Evolutionary conservation across 2,113 vertebrate species (phyloP).

Genomic region (Equus przewalskii): DNA sequence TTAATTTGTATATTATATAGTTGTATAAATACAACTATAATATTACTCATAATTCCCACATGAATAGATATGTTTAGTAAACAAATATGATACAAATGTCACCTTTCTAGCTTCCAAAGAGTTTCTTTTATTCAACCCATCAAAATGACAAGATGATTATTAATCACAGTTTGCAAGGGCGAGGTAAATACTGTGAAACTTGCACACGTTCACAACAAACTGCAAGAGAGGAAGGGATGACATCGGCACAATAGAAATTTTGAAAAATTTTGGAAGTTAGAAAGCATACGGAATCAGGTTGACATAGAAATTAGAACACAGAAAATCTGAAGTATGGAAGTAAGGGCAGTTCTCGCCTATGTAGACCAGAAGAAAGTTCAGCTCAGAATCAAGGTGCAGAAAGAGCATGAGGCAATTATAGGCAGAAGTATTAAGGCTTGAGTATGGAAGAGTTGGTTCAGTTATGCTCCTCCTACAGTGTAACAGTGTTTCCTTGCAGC

Average conservation of each 20-base stretch:
- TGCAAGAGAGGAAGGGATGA: neutral
- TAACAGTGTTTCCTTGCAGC: neutral
- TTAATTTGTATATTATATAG: neutral
- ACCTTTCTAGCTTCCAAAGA: neutral
- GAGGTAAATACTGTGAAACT: neutral
- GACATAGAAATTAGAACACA: neutral
- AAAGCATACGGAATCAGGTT: neutral
- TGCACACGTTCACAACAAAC: neutral
- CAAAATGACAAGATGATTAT: neutral
- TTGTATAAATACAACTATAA: neutral
- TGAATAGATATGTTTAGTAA: neutral
- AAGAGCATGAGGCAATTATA: neutral
- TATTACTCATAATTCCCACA: neutral
- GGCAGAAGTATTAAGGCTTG: neutral
- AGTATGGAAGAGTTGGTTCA: neutral
- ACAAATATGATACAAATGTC: neutral
- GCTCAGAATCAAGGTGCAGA: neutral
- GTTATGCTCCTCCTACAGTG: neutral
- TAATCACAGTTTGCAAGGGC: neutral
- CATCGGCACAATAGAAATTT: neutral
- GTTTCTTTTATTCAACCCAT: neutral
- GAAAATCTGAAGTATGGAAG: neutral
- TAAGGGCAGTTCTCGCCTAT: neutral
- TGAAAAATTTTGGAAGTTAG: neutral
- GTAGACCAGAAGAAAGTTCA: neutral